Percentiles rank a stretch among this genome's conserved stretches.
These are phyloP conservation scores for Aleadryas rufinucha DNA, from an alignment of 2,113 vertebrate genomes.

Conservation along the genomic window DNA sequence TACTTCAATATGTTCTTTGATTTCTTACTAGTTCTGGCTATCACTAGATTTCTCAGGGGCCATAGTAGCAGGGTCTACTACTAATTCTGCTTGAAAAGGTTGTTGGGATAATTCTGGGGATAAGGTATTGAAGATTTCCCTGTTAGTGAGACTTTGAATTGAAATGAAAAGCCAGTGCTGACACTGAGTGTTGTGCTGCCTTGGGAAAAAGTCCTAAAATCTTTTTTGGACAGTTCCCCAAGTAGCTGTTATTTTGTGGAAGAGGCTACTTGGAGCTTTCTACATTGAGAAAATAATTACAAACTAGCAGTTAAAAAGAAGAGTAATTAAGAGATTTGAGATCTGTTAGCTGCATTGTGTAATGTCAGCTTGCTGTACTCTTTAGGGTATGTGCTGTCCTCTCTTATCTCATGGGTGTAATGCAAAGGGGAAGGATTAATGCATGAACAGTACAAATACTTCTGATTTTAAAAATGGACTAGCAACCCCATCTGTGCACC, in stretches of 20 bases:
- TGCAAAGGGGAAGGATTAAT: neutral
- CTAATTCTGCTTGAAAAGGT: neutral
- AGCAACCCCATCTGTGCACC: neutral
- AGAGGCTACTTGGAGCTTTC: neutral
- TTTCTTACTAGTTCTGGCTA: neutral
- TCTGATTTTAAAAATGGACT: neutral
- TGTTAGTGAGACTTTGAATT: neutral
- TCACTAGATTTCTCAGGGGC: neutral
- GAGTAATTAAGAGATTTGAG: neutral
- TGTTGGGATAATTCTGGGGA: neutral
- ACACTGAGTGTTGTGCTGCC: neutral
- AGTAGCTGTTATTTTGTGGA: neutral
- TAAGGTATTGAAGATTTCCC: neutral
- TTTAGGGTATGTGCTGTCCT: neutral
- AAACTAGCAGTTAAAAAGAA: neutral
- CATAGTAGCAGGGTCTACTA: neutral
- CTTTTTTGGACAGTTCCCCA: neutral
- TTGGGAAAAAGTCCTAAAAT: neutral
- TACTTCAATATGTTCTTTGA: neutral
- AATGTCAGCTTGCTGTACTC: neutral
- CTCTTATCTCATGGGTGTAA: neutral
- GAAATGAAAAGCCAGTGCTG: neutral
- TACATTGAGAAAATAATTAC: neutral
- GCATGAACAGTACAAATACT: neutral
- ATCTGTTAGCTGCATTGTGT: neutral